Conservation (phyloP, 2,797 vertebrate genomes). For the Dryobates pubescens region DNA sequence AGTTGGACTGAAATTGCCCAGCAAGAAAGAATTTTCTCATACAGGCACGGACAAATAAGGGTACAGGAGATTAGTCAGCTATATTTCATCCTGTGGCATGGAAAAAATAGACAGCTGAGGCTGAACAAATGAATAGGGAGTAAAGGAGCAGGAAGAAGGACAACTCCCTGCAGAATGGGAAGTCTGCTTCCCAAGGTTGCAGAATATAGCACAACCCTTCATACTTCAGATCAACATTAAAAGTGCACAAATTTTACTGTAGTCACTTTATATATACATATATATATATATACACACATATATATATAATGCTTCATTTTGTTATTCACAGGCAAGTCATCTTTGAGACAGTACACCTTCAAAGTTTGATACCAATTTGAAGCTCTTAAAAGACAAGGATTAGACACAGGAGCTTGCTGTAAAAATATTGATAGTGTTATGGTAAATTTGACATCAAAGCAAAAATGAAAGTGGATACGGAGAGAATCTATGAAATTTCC, state of each 20-base stretch:
- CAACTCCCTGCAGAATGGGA: neutral
- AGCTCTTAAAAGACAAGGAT: neutral
- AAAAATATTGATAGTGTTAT: neutral
- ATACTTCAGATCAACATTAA: neutral
- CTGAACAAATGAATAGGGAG: neutral
- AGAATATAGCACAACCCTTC: neutral
- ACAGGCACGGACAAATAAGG: neutral
- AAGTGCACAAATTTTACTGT: neutral
- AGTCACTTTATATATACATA: neutral
- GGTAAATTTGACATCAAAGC: neutral
- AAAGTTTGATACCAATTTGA: neutral
- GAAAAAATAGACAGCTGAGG: neutral
- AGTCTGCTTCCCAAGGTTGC: neutral
- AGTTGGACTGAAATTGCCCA: neutral
- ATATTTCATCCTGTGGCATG: neutral
- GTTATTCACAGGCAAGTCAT: neutral
- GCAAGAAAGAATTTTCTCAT: neutral
- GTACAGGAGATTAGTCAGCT: neutral
- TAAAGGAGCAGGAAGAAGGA: neutral
- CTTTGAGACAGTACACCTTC: neutral
- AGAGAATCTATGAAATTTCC: neutral
- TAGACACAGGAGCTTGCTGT: neutral
- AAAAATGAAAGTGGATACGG: neutral
- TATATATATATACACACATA: neutral
- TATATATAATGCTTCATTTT: neutral